Percentiles rank a stretch among this genome's conserved stretches.
Conservation (phyloP, 2,113 vertebrate genomes). For the Upupa epops region DNA sequence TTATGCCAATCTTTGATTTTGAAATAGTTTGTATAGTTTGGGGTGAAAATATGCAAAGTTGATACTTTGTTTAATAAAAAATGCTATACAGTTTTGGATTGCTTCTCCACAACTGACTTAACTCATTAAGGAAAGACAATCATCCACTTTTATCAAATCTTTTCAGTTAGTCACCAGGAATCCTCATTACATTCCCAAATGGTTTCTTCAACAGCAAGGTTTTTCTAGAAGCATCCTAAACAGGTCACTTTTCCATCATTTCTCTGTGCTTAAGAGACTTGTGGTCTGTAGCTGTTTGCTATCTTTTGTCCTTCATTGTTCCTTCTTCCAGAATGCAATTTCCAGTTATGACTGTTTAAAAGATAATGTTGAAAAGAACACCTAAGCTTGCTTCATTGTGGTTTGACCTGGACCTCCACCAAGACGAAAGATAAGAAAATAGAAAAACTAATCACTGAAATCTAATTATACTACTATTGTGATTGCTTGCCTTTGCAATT, state of each 20-base stretch:
- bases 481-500: not conserved
- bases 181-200: not conserved
- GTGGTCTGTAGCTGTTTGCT: not conserved
- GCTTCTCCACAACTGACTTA: not conserved
- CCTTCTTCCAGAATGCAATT: not conserved
- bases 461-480: not conserved
- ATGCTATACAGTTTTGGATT: not conserved
- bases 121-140: not conserved
- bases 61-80: not conserved
- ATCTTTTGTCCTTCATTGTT: not conserved
- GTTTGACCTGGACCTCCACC: not conserved
- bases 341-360: not conserved
- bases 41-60: rapidly evolving
- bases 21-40: not conserved
- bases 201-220: not conserved
- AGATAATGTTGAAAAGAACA: not conserved
- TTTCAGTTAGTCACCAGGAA: not conserved
- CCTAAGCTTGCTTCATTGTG: not conserved
- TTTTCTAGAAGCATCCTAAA: not conserved
- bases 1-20: not conserved
- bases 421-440: not conserved
- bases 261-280: not conserved
- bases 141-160: not conserved
- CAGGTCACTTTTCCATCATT: not conserved
- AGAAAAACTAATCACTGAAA: not conserved